Percentiles rank a stretch among this genome's conserved stretches.
phyloP scores from a whole-genome alignment of 2,113 vertebrate species.

The Microtus pennsylvanicus region DNA sequence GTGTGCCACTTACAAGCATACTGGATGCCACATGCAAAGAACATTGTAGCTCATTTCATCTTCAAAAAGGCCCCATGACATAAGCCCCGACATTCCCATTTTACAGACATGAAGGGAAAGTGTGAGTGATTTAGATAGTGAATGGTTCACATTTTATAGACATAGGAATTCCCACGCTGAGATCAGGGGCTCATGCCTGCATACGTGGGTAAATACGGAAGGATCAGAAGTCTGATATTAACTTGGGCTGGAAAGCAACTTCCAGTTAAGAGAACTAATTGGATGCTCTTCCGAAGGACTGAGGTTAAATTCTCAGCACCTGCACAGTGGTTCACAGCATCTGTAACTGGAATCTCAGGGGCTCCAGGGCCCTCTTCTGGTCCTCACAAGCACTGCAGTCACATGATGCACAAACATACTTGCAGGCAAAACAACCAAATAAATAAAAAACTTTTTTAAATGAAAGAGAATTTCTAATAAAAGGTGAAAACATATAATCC shows the following conservation, averaged over 20 bases:
- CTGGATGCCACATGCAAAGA: not conserved
- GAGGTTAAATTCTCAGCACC: not conserved
- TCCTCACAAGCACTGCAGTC: not conserved
- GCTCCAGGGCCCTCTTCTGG: not conserved
- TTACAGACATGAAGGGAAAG: not conserved
- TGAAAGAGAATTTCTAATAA: not conserved
- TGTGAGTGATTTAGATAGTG: not conserved
- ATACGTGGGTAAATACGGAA: not conserved
- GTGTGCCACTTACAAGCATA: not conserved
- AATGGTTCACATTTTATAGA: no score
- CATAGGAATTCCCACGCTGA: no score
- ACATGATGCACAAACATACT: not conserved
- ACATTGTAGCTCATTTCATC: not conserved
- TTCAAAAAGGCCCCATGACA: not conserved
- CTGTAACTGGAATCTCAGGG: no score
- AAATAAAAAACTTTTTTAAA: not conserved
- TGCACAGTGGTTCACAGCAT: not conserved
- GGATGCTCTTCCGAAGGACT: not conserved
- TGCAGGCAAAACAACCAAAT: not conserved
- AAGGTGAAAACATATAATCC: not conserved
- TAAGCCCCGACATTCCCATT: not conserved
- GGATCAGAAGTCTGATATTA: not conserved
- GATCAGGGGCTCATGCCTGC: no score
- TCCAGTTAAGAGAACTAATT: not conserved
- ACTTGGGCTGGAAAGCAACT: not conserved